phyloP scores from a whole-genome alignment of 1,140 invertebrate genomes.

The Marisa cornuarietis region DNA sequence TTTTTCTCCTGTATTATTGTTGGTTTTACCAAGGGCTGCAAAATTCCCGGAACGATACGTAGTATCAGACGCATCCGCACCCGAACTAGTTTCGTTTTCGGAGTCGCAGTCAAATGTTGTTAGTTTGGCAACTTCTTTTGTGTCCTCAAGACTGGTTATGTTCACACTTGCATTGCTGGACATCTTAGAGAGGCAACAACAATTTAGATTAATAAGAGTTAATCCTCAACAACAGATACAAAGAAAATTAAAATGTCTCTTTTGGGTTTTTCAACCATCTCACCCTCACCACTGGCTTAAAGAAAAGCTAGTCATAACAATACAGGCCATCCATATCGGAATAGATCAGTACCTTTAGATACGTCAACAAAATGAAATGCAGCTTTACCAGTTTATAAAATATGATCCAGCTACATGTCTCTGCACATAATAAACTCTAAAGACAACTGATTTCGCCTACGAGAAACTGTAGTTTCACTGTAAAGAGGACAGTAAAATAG shows the following conservation, averaged over 20 bases:
- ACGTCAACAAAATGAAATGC: background rate
- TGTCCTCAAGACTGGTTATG: background rate
- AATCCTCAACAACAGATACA: background rate
- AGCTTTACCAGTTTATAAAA: background rate
- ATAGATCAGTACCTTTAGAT: background rate
- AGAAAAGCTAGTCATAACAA: background rate
- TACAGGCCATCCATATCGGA: background rate
- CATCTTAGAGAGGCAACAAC: background rate
- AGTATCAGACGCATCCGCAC: background rate
- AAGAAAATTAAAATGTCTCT: background rate
- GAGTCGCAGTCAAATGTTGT: background rate
- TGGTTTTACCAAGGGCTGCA: background rate
- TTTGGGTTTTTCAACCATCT: background rate
- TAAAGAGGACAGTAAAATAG: no score
- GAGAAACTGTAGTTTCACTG: no score
- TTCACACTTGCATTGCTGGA: slow-evolving; percentile 2
- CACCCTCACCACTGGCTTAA: background rate
- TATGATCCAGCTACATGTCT: background rate
- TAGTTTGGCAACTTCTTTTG: background rate
- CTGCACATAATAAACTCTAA: no score
- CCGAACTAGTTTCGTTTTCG: slow-evolving; percentile 7
- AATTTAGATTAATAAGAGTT: no score
- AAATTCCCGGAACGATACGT: background rate
- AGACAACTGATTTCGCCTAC: no score
- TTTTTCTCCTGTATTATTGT: background rate